Base-by-base conservation (phyloP, 2,888 invertebrate genomes). In the Didymodactylos carnosus region DNA sequence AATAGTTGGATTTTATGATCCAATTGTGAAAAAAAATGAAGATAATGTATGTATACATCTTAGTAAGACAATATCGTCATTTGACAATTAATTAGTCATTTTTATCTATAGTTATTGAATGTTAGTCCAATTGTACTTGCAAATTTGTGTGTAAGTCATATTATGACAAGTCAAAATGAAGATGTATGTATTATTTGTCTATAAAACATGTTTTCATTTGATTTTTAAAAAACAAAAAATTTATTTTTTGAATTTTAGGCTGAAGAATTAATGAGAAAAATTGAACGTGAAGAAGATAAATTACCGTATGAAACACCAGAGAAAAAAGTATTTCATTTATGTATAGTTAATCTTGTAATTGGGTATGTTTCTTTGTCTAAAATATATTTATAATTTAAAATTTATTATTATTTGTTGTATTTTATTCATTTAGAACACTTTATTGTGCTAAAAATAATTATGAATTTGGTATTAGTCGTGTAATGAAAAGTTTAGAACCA, bases 381-480 rank as follows among this genome's bases (percentile, higher is more conserved):
- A n/a, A 41, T 14, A 19, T 16, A 41, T 19, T 4, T 19, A 46
- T 71, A 16, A n/a, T 70, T 39, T 39, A n/a, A 49, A 49, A 41
- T 23, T 23, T 71, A 29, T 69, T 43, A 72, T 35, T 71, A 27
- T 71, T 69, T 35, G 4, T 76, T 72, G n/a, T n/a, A n/a, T n/a
- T n/a, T n/a, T n/a, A n/a, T n/a, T n/a, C n/a, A n/a, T n/a, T n/a
- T 80, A 88, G 88, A 19, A 98, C 97, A 0, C 84, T 98, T 46
- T 98, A 98, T 83, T 98, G 97, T 81, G 92, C 95, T 3, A 98
- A 97, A 84, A 94, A 94, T 0, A 98, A 98, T 84, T 98, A 94
- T 80, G 97, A 98, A 83, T 98, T 98, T 84, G 98, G 98, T 1
- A 91, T 98, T 79, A 94, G 94, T 0, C 87, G 97, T 76, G 92